Percentiles rank a stretch among this genome's conserved stretches.
Conservation (phyloP, 2,113 vertebrate genomes). For the Stigmatopora nigra region DNA sequence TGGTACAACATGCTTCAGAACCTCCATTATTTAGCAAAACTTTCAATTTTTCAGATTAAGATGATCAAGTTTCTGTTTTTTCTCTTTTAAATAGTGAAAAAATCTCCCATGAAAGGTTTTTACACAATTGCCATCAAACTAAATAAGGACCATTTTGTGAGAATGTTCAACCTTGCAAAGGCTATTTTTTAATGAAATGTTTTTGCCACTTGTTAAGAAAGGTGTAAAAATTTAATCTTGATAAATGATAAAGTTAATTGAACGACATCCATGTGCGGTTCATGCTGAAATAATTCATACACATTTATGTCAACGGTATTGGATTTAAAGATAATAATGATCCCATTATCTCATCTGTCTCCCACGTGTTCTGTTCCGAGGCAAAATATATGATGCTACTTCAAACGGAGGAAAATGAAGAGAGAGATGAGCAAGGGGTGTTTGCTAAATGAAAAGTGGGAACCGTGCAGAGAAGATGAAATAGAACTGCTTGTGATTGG, state of each 20-base stretch:
- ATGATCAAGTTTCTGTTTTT: not conserved
- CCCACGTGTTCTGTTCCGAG: constrained; percentile 39
- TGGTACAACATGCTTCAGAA: constrained; percentile 3
- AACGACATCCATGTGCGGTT: constrained; percentile 8
- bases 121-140: not conserved
- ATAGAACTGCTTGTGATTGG: constrained; percentile 37
- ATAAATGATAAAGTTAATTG: not conserved
- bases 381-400: constrained; percentile 40
- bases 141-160: not conserved
- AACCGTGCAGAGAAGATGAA: constrained; percentile 46
- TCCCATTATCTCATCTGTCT: constrained; percentile 39
- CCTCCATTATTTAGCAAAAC: constrained; percentile 22
- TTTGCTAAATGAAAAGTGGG: constrained; percentile 37
- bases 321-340: constrained; percentile 46
- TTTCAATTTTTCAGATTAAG: constrained; percentile 1
- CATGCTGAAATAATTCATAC: constrained; percentile 22
- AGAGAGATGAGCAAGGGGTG: constrained; percentile 11
- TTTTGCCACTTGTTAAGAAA: not conserved
- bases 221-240: not conserved
- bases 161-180: not conserved
- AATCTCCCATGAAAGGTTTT: not conserved
- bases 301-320: constrained; percentile 22
- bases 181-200: not conserved
- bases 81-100: not conserved
- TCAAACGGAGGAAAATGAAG: constrained; percentile 26